A percentile compares a stretch with the other conserved stretches of the same genome.
Conservation (phyloP, 1,140 invertebrate genomes). For the Neocloeon triangulifer region DNA sequence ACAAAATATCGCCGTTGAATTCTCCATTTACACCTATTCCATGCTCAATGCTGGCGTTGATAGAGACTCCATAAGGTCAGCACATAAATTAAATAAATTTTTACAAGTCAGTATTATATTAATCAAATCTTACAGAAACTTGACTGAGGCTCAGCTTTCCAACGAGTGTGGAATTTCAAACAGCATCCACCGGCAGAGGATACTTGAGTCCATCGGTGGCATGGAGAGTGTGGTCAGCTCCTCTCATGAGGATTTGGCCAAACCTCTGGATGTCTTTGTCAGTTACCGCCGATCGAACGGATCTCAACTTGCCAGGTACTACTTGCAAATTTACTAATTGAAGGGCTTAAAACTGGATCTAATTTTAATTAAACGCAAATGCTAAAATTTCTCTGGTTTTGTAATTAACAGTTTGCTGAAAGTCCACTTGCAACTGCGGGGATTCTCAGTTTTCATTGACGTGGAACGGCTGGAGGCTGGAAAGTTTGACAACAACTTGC, state of each 20-base stretch:
- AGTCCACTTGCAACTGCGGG: slow-evolving; percentile 85
- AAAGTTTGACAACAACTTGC: slow-evolving; percentile 94
- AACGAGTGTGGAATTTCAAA: slow-evolving; percentile 80
- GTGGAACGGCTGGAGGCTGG: slow-evolving; percentile 88
- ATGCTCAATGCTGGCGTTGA: slow-evolving; percentile 92
- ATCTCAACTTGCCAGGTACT: slow-evolving; percentile 74
- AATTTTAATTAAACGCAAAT: background rate
- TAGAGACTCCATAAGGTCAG: slow-evolving; percentile 42
- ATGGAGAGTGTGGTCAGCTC: slow-evolving; percentile 27
- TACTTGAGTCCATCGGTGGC: slow-evolving; percentile 71
- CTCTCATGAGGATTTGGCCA: slow-evolving; percentile 55
- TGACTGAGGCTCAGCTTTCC: slow-evolving; percentile 78
- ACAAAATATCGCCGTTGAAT: slow-evolving; percentile 65
- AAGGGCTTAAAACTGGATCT: slow-evolving; percentile 2
- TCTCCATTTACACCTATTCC: slow-evolving; percentile 89
- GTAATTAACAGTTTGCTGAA: slow-evolving; percentile 64
- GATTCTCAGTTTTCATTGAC: slow-evolving; percentile 88
- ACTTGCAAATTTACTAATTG: background rate
- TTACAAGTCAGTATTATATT: background rate
- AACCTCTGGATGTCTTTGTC: slow-evolving; percentile 90
- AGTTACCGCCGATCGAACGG: slow-evolving; percentile 95
- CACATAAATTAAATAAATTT: background rate
- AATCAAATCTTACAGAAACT: slow-evolving; percentile 18
- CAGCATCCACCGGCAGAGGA: slow-evolving; percentile 79
- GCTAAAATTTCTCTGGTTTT: background rate